Evolutionary conservation across 2,113 vertebrate genomes (phyloP).

Genomic region (Edolisoma coerulescens): DNA sequence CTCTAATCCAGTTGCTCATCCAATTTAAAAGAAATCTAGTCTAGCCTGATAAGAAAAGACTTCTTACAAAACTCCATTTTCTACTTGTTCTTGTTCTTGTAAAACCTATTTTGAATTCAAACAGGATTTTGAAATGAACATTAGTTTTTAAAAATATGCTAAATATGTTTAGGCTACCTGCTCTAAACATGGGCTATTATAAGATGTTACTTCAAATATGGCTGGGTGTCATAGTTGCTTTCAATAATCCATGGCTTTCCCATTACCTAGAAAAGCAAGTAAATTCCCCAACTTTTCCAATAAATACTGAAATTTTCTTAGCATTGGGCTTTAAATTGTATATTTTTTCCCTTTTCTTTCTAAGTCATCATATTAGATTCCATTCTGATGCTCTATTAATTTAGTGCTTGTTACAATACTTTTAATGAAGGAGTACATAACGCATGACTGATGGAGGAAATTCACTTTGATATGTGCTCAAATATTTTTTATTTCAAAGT

Average conservation of each 20-base stretch:
- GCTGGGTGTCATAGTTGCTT: neutral
- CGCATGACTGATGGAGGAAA: neutral
- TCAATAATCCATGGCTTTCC: neutral
- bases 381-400: neutral
- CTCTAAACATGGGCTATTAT: neutral
- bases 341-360: neutral
- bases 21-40: neutral
- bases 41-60: neutral
- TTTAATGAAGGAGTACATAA: neutral
- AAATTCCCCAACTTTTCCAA: neutral
- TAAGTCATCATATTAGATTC: neutral
- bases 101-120: neutral
- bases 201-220: neutral
- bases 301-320: neutral
- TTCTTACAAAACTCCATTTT: neutral
- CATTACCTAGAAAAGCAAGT: neutral
- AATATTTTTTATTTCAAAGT: neutral
- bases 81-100: neutral
- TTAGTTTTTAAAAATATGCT: neutral
- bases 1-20: neutral
- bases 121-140: neutral
- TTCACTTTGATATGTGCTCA: neutral
- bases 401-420: neutral
- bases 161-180: neutral
- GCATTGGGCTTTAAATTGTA: neutral